Conservation (phyloP, 2,113 vertebrate genomes). For the Myiozetetes cayanensis region DNA sequence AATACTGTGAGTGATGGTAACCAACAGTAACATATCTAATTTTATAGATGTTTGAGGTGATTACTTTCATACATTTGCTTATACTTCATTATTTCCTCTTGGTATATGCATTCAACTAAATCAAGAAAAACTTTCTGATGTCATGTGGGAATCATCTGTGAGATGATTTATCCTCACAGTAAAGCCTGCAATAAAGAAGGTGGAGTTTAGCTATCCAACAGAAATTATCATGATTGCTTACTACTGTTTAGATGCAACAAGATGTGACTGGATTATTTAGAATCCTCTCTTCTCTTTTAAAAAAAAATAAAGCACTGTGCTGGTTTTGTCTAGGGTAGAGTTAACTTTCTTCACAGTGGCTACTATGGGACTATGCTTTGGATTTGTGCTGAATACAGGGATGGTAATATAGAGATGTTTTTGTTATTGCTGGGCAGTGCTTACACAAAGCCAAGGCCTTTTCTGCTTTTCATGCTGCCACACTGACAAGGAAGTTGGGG, state of each 20-base stretch:
- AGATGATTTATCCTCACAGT: neutral
- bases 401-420: neutral
- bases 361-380: neutral
- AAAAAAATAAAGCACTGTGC: neutral
- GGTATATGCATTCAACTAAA: neutral
- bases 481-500: neutral
- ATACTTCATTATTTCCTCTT: neutral
- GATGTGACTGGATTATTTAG: neutral
- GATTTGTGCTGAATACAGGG: neutral
- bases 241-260: neutral
- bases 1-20: neutral
- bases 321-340: neutral
- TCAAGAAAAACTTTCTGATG: neutral
- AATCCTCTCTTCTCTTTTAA: neutral
- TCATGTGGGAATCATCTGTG: neutral
- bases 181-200: neutral
- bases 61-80: neutral
- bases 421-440: neutral
- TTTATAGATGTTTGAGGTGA: neutral
- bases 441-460: neutral
- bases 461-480: neutral
- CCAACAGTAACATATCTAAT: neutral
- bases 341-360: neutral
- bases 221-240: neutral
- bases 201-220: neutral